Conservation (phyloP, 2,113 vertebrate genomes). For the Pachypanchax playfairii region DNA sequence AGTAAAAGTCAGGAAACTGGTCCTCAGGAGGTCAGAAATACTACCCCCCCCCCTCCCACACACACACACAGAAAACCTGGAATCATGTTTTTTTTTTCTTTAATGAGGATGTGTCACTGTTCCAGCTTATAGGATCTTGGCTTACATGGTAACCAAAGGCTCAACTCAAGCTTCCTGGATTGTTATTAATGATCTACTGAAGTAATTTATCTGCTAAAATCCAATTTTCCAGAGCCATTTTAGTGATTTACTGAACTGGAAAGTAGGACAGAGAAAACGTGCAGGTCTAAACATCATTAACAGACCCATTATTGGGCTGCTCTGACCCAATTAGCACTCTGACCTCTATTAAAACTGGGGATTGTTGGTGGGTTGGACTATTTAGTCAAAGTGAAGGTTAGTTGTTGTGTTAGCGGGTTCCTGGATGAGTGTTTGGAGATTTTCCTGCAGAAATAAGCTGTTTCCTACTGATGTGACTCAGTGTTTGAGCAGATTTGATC, state of each 20-base stretch:
- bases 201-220: constrained; percentile 43
- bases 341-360: constrained; percentile 31
- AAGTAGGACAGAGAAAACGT: constrained; percentile 56
- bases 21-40: too few relatives aligned
- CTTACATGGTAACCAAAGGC: too few relatives aligned
- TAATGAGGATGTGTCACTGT: too few relatives aligned
- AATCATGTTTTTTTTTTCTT: too few relatives aligned
- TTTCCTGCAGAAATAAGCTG: background rate
- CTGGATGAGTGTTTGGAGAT: background rate
- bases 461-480: too few relatives aligned
- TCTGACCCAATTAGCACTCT: constrained; percentile 55
- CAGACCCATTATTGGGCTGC: constrained; percentile 35
- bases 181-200: constrained; percentile 35
- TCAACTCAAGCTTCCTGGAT: background rate
- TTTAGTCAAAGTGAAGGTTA: constrained; percentile 26
- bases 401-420: background rate
- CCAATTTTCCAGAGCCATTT: constrained; percentile 39
- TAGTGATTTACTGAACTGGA: constrained; percentile 18
- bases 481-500: too few relatives aligned
- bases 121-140: too few relatives aligned
- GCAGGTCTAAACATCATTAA: constrained; percentile 45
- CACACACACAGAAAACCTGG: too few relatives aligned
- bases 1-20: too few relatives aligned
- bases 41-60: too few relatives aligned
- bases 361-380: constrained; percentile 35